A percentile compares a stretch with the other conserved stretches of the same genome.
Conservation (phyloP, 2,797 vertebrate species). For the Poecilia wingei region DNA sequence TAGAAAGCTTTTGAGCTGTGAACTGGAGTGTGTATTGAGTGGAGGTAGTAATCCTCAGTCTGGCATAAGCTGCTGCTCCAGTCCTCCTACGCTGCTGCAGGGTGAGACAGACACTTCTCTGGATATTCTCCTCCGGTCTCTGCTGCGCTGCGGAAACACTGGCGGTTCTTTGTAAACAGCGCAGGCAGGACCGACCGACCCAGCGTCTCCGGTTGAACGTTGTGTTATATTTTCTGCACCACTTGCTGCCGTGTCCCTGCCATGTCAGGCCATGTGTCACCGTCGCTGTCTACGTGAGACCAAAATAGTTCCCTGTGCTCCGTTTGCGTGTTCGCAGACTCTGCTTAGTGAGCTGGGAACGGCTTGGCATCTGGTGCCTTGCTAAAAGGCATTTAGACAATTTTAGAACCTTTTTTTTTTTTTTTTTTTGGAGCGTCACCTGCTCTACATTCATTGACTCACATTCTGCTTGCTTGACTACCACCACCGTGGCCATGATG, state of each 20-base stretch:
- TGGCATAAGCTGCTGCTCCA: constrained; percentile 56
- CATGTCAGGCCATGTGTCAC: constrained; percentile 30
- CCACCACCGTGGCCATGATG: not conserved
- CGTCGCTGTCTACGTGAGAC: constrained; percentile 18
- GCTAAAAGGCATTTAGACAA: constrained; percentile 53
- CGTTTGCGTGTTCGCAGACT: constrained; percentile 50
- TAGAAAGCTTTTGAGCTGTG: constrained; percentile 70
- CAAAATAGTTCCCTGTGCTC: constrained; percentile 40
- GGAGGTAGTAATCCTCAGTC: constrained; percentile 72
- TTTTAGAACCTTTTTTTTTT: constrained; percentile 30
- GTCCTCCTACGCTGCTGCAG: constrained; percentile 63
- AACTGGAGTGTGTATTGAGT: constrained; percentile 59
- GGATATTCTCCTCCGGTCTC: constrained; percentile 31
- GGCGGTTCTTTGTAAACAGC: constrained; percentile 29
- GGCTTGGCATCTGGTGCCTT: constrained; percentile 53
- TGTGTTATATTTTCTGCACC: constrained; percentile 22
- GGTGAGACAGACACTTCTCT: constrained; percentile 37
- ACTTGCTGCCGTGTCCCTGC: constrained; percentile 7
- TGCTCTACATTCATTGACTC: constrained; percentile 19
- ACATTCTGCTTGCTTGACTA: constrained; percentile 8
- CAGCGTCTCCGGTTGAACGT: constrained; percentile 32
- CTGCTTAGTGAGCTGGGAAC: constrained; percentile 42
- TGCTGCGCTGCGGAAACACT: constrained; percentile 19
- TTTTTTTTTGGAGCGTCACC: constrained; percentile 18
- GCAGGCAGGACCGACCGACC: constrained; percentile 7